These are phyloP conservation scores for Danaus plexippus DNA, from an alignment of 1,140 invertebrate genomes.

Conservation along the genomic window DNA sequence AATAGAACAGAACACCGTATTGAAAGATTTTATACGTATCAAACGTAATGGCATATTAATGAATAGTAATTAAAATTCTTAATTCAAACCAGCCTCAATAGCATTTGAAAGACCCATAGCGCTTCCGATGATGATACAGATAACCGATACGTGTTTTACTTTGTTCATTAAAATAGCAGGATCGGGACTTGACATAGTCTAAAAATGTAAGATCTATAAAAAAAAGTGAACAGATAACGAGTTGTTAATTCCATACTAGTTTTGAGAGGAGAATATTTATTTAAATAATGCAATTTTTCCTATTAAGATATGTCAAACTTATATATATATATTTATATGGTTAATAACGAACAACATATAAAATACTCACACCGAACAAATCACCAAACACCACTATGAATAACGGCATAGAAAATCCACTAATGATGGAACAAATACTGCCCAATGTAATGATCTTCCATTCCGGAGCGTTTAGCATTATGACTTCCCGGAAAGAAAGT, in stretches of 20 bases:
- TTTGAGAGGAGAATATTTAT: no score
- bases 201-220: slow-evolving; percentile 6
- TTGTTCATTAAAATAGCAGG: slow-evolving; percentile 22
- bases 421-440: slow-evolving; percentile 75
- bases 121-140: slow-evolving; percentile 76
- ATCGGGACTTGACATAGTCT: slow-evolving; percentile 32
- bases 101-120: slow-evolving; percentile 75
- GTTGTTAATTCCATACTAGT: no score
- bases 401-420: slow-evolving; percentile 79
- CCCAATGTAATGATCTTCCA: slow-evolving; percentile 78
- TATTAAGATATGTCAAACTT: no score
- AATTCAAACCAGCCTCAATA: slow-evolving; percentile 64
- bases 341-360: no score
- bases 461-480: slow-evolving; percentile 79
- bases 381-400: slow-evolving; percentile 86
- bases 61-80: background rate
- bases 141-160: slow-evolving; percentile 35
- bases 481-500: slow-evolving; percentile 55
- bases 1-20: no score
- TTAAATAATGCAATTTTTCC: no score
- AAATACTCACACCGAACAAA: slow-evolving; percentile 73
- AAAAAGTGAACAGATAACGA: background rate
- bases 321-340: no score
- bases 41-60: no score
- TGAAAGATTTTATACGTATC: no score